These are phyloP conservation scores for Saccostrea cuccullata DNA, from an alignment of 1,140 invertebrate species.

Conservation along the genomic window DNA sequence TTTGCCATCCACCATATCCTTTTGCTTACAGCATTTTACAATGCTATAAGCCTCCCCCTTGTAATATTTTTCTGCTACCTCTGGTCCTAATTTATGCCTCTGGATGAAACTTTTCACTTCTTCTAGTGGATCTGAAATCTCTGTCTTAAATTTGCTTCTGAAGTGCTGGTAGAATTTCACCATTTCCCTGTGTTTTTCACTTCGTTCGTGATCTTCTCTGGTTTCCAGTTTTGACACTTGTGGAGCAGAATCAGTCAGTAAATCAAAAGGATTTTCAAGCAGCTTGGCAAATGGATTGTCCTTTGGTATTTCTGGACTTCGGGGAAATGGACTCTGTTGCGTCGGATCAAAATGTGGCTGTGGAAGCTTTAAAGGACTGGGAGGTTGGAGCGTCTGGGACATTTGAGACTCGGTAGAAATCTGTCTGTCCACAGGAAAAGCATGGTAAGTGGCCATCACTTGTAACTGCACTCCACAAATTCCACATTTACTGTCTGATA, in stretches of 20 bases:
- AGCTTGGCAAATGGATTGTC: not conserved
- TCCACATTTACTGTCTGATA: constrained; percentile 44
- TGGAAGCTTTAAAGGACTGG: not conserved
- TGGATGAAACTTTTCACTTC: constrained; percentile 38
- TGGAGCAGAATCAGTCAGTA: not conserved
- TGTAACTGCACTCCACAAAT: constrained; percentile 42
- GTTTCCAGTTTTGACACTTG: not conserved
- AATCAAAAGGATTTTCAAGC: not conserved
- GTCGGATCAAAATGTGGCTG: no score
- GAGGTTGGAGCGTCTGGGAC: not conserved
- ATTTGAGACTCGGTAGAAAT: not conserved
- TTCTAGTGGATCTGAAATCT: constrained; percentile 20
- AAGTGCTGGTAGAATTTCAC: constrained; percentile 40
- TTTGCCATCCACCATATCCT: not conserved
- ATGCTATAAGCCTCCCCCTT: not conserved
- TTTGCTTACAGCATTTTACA: not conserved
- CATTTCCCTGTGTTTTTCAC: constrained; percentile 9
- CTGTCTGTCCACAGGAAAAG: not conserved
- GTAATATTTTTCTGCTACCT: not conserved
- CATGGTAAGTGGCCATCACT: not conserved
- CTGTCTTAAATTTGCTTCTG: not conserved
- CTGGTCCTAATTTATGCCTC: constrained; percentile 20
- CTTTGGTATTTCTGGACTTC: not conserved
- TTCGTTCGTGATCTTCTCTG: constrained; percentile 40
- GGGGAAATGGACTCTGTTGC: not conserved